Conservation (phyloP, 2,888 invertebrate species). For the Syritta pipiens region DNA sequence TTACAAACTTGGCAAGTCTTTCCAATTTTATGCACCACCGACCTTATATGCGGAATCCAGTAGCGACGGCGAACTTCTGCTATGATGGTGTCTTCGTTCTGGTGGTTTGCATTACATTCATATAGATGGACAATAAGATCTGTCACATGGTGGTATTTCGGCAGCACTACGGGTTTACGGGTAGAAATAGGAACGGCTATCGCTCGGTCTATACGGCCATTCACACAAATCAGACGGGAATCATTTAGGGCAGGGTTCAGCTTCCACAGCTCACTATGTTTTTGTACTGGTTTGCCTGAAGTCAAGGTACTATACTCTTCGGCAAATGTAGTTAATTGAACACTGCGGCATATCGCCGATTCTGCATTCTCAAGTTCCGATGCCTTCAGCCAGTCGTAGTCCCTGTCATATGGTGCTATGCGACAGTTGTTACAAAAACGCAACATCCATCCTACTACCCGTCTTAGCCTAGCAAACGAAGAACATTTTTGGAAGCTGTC, state of each 20-base stretch:
- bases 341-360: slow-evolving; percentile 2
- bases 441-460: slow-evolving; percentile 18
- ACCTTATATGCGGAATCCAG: not conserved
- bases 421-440: slow-evolving; percentile 14
- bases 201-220: not conserved
- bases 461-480: slow-evolving; percentile 5
- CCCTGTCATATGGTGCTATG: not conserved
- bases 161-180: slow-evolving; percentile 7
- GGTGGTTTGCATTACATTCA: not conserved
- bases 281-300: not conserved
- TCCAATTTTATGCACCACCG: not conserved
- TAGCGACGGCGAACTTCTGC: not conserved
- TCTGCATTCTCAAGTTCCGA: slow-evolving; percentile 6
- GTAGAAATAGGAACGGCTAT: not conserved
- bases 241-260: not conserved
- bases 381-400: not conserved
- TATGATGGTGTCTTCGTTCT: slow-evolving; percentile 1
- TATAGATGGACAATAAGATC: not conserved
- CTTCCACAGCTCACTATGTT: not conserved
- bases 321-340: slow-evolving; percentile 20
- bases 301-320: slow-evolving; percentile 16
- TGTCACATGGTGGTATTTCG: not conserved
- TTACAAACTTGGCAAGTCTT: slow-evolving; percentile 15
- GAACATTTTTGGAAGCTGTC: slow-evolving; percentile 10
- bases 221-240: not conserved